These are phyloP conservation scores for Plecotus auritus DNA, from an alignment of 2,113 vertebrate species.

Conservation along the genomic window DNA sequence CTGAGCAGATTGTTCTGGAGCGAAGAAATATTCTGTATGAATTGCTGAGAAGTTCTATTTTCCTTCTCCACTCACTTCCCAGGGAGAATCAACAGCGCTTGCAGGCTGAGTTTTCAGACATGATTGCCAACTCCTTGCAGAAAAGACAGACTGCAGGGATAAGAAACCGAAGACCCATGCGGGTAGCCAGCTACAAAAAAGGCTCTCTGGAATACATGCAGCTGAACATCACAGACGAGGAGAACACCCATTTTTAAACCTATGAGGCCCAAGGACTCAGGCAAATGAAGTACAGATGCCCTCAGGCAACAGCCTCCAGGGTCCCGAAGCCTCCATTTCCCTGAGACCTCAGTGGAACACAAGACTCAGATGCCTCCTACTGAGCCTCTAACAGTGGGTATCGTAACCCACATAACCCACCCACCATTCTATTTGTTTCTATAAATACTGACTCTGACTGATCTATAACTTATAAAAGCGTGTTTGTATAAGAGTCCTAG, in stretches of 20 bases:
- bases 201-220: constrained; percentile 92
- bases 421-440: background rate
- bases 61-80: constrained; percentile 32
- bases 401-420: background rate
- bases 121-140: constrained; percentile 88
- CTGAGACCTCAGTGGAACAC: background rate
- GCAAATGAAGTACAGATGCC: background rate
- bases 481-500: background rate
- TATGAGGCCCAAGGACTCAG: constrained; percentile 2
- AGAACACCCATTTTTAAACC: constrained; percentile 86
- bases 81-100: constrained; percentile 97
- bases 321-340: background rate
- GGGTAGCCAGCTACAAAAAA: constrained; percentile 78
- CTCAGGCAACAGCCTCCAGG: background rate
- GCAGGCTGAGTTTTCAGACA: constrained; percentile 91
- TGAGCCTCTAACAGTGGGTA: background rate
- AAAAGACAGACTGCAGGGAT: constrained; percentile 79
- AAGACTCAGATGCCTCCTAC: background rate
- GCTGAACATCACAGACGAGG: constrained; percentile 84
- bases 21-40: background rate
- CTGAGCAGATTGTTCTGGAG: background rate
- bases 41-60: background rate
- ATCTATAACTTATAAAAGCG: background rate
- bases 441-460: background rate
- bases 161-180: constrained; percentile 72